phyloP scores from a whole-genome alignment of 2,797 vertebrate species.

The Phataginus tetradactyla region DNA sequence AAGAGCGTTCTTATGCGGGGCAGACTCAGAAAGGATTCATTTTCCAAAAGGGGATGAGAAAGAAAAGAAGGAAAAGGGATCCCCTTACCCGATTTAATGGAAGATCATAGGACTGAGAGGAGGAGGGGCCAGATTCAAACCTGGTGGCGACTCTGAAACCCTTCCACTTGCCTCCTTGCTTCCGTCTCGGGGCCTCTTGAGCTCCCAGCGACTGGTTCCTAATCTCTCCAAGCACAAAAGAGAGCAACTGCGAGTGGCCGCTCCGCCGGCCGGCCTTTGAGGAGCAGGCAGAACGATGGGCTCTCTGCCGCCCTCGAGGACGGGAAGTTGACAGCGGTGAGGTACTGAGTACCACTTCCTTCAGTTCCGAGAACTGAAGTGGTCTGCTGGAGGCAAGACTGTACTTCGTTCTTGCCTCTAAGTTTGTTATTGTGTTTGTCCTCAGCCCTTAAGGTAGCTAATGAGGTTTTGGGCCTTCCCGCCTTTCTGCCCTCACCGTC shows the following conservation, averaged over 20 bases:
- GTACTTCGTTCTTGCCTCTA: constrained; percentile 10
- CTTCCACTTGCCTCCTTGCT: neutral
- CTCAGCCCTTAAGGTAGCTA: constrained; percentile 18
- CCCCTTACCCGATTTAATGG: constrained; percentile 39
- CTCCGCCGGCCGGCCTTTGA: constrained; percentile 23
- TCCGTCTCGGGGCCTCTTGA: constrained; percentile 62
- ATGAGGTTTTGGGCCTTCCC: constrained; percentile 7
- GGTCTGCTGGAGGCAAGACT: constrained; percentile 57
- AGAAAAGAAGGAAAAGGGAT: constrained; percentile 54
- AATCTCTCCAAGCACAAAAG: constrained; percentile 69
- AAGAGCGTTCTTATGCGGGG: constrained; percentile 66
- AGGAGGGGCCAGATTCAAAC: constrained; percentile 1
- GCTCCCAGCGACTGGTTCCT: constrained; percentile 3
- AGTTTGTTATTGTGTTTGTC: constrained; percentile 25
- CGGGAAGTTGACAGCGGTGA: neutral
- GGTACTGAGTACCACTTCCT: neutral
- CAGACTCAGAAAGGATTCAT: constrained; percentile 67
- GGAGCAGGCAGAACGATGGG: constrained; percentile 35
- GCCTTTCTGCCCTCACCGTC: neutral
- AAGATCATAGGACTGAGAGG: constrained; percentile 8
- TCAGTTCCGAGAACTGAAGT: constrained; percentile 31
- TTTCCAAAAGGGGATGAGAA: constrained; percentile 25
- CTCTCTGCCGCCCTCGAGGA: neutral
- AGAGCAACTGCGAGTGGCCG: constrained; percentile 49
- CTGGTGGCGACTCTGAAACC: neutral